These are phyloP conservation scores for Oreochromis niloticus DNA, from an alignment of 2,113 vertebrate species.

Conservation along the genomic window DNA sequence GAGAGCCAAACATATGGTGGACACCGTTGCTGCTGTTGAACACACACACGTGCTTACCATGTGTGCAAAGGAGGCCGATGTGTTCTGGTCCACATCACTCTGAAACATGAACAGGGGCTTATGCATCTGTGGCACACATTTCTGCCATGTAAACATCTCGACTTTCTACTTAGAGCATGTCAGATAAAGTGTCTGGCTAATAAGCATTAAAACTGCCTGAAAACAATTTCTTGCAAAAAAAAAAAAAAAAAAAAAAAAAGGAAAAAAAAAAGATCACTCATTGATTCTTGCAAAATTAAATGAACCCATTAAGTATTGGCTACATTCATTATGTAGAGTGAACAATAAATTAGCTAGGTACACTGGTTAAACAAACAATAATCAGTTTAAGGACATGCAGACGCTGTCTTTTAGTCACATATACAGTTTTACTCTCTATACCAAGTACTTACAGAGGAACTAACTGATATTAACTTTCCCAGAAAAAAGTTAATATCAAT, in stretches of 20 bases:
- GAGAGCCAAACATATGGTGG: conserved; percentile 14
- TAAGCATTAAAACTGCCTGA: not conserved
- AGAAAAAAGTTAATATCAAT: not conserved
- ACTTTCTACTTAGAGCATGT: not conserved
- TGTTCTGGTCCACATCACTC: not conserved
- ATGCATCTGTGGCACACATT: not conserved
- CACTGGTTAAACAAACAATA: not conserved
- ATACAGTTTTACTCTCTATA: not conserved
- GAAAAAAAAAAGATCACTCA: not conserved
- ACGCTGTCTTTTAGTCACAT: not conserved
- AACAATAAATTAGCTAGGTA: not conserved
- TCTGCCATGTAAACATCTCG: not conserved
- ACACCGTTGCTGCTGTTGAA: not conserved
- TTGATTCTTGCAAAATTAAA: not conserved
- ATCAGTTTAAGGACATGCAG: not conserved
- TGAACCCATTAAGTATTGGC: rapidly evolving
- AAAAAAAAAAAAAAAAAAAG: not conserved
- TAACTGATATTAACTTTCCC: not conserved
- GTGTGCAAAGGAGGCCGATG: not conserved
- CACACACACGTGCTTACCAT: not conserved
- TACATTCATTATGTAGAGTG: not conserved
- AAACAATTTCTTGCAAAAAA: not conserved
- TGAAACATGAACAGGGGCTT: not conserved
- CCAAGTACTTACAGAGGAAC: not conserved
- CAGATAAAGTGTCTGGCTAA: not conserved